Percentiles rank a stretch among this genome's conserved stretches.
phyloP scores from a whole-genome alignment of 2,888 invertebrate genomes.

The Drosophila suboccidentalis region DNA sequence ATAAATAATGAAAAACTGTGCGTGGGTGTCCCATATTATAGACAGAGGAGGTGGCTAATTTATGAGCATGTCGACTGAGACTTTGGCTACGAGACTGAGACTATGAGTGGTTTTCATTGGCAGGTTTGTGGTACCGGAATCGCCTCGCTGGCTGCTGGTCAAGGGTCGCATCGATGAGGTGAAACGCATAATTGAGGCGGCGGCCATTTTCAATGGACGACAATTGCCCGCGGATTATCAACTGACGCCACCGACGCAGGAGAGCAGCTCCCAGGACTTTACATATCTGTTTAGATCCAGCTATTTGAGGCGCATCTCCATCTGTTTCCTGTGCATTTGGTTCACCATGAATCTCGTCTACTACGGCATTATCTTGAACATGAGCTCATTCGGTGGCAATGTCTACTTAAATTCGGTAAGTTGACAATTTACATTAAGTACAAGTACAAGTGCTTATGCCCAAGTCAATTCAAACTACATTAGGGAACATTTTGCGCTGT shows the following conservation, averaged over 20 bases:
- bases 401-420: constrained; percentile 91
- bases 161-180: constrained; percentile 91
- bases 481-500: constrained; percentile 13
- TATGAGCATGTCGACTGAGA: constrained; percentile 32
- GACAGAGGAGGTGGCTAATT: constrained; percentile 45
- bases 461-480: constrained; percentile 1
- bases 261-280: constrained; percentile 87
- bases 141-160: constrained; percentile 91
- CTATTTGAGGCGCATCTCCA: constrained; percentile 89
- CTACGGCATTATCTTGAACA: constrained; percentile 89
- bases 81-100: constrained; percentile 8
- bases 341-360: constrained; percentile 88
- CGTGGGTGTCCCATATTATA: constrained; percentile 62
- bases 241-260: constrained; percentile 87
- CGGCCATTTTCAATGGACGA: constrained; percentile 89
- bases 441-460: constrained; percentile 14
- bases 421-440: constrained; percentile 49
- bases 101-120: constrained; percentile 23
- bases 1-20: constrained; percentile 53
- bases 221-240: constrained; percentile 90
- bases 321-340: constrained; percentile 91
- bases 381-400: constrained; percentile 91
- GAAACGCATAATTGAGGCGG: constrained; percentile 88
- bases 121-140: constrained; percentile 93
- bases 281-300: constrained; percentile 89